phyloP scores from a whole-genome alignment of 2,797 vertebrate genomes.

The Zalophus californianus region DNA sequence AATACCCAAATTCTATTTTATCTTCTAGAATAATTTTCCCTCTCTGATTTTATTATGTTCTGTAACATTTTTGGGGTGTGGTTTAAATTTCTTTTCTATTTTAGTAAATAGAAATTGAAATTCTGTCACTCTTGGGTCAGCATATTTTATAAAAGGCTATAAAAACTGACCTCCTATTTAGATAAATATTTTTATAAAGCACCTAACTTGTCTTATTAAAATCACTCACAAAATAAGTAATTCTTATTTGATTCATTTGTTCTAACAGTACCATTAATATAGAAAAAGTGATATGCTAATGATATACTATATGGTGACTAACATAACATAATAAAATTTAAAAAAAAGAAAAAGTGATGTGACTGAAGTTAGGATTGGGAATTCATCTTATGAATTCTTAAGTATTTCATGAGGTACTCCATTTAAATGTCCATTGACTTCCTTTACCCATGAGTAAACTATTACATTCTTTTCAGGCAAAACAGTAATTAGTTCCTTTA shows the following conservation, averaged over 20 bases:
- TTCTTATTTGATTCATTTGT: neutral
- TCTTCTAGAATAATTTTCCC: slow-evolving; percentile 22
- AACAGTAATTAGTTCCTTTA: neutral
- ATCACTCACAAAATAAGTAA: slow-evolving; percentile 50
- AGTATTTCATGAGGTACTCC: slow-evolving; percentile 13
- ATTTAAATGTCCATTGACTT: slow-evolving; percentile 42
- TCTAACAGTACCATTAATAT: slow-evolving; percentile 6
- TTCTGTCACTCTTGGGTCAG: neutral
- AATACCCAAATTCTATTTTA: neutral
- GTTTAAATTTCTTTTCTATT: slow-evolving; percentile 45
- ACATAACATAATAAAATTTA: neutral
- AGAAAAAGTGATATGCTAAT: neutral
- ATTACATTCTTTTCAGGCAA: slow-evolving; percentile 3
- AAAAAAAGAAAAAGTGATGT: slow-evolving; percentile 38
- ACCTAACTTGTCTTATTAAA: slow-evolving; percentile 10
- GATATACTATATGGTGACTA: no score
- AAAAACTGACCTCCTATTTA: slow-evolving; percentile 33
- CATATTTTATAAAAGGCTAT: slow-evolving; percentile 38
- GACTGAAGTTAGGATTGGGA: slow-evolving; percentile 19
- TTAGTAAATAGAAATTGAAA: slow-evolving; percentile 17
- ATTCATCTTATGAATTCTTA: slow-evolving; percentile 44
- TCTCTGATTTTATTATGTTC: slow-evolving; percentile 26
- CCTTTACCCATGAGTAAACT: neutral
- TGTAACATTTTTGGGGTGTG: neutral
- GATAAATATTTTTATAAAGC: neutral